phyloP scores from a whole-genome alignment of 2,797 vertebrate genomes.

The Halcyon badia region DNA sequence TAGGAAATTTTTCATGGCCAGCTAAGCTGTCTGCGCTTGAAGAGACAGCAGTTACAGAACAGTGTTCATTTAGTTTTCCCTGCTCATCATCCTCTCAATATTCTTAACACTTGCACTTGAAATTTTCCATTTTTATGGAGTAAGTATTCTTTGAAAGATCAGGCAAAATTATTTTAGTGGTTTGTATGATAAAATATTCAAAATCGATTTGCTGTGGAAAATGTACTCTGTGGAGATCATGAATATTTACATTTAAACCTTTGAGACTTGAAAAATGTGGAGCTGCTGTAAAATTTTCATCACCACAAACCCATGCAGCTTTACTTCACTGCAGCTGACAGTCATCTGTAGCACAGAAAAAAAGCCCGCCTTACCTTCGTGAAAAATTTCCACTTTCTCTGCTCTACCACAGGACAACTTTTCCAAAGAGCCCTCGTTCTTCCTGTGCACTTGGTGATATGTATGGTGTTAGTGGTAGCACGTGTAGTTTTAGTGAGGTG shows the following conservation, averaged over 20 bases:
- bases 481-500: neutral
- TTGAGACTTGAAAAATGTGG: constrained; percentile 19
- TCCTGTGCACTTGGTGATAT: neutral
- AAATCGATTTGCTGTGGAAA: neutral
- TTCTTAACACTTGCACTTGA: neutral
- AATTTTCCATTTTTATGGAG: constrained; percentile 10
- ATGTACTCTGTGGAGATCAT: constrained; percentile 24
- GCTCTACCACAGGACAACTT: neutral
- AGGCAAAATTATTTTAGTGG: constrained; percentile 7
- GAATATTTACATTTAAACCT: constrained; percentile 61
- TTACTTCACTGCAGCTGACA: constrained; percentile 10
- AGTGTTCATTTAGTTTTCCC: neutral
- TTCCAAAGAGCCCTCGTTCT: neutral
- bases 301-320: neutral
- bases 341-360: neutral
- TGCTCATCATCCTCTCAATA: neutral
- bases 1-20: neutral
- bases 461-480: neutral
- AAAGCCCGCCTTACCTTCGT: neutral
- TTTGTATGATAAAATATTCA: constrained; percentile 63
- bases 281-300: constrained; percentile 26
- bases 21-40: neutral
- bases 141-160: constrained; percentile 28
- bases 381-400: neutral
- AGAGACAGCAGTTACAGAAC: neutral